Conservation (phyloP, 1,140 invertebrate genomes). For the Anoplophora glabripennis region DNA sequence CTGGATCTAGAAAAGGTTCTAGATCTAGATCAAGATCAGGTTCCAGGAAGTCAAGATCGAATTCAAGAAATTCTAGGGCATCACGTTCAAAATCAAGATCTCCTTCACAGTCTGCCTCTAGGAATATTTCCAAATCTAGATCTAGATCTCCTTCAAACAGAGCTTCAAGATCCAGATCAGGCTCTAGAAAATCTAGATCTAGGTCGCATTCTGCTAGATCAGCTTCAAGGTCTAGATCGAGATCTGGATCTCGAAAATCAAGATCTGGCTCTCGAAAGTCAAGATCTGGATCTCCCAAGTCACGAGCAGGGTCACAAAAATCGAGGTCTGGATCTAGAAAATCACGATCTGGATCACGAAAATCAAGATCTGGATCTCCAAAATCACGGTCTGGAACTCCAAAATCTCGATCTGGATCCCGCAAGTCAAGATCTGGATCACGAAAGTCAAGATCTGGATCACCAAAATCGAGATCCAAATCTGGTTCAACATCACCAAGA, state of each 20-base stretch:
- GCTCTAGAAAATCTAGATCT: conserved; percentile 40
- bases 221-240: conserved; percentile 27
- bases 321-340: conserved; percentile 39
- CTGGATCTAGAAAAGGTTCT: conserved; percentile 25
- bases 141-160: conserved; percentile 30
- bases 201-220: conserved; percentile 25
- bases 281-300: conserved; percentile 40
- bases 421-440: conserved; percentile 37
- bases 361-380: conserved; percentile 30
- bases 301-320: conserved; percentile 40
- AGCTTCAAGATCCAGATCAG: conserved; percentile 24
- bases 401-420: conserved; percentile 35
- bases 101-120: conserved; percentile 20
- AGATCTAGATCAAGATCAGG: conserved; percentile 28
- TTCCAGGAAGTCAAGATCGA: conserved; percentile 41
- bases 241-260: conserved; percentile 42
- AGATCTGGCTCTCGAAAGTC: conserved; percentile 36
- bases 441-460: conserved; percentile 44
- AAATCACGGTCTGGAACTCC: conserved; percentile 31
- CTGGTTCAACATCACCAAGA: conserved; percentile 44
- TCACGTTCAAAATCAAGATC: conserved; percentile 39
- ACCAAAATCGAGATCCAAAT: conserved; percentile 45
- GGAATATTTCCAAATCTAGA: conserved; percentile 17
- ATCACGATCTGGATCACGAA: conserved; percentile 34
- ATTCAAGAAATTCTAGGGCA: conserved; percentile 29